These are phyloP conservation scores for Hucho hucho DNA, from an alignment of 2,113 vertebrate species.

Conservation along the genomic window DNA sequence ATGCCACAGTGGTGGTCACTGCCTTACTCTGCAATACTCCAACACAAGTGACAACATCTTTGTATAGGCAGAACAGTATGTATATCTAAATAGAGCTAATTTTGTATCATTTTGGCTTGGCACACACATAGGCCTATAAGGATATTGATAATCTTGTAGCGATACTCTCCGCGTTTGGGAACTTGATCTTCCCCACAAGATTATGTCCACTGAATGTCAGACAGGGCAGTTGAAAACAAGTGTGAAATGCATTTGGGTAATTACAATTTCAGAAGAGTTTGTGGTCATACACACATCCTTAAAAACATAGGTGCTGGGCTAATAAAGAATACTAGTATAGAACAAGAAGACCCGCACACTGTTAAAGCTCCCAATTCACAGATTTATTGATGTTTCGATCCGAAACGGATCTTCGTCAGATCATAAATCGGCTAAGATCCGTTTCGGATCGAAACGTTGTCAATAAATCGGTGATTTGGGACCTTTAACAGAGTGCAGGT, in stretches of 20 bases:
- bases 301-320: no score
- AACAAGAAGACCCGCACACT: no score
- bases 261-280: not conserved
- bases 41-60: slow-evolving; percentile 78
- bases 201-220: slow-evolving; percentile 78
- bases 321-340: no score
- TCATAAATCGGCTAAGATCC: no score
- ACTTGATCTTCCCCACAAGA: slow-evolving; percentile 78
- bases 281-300: no score
- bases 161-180: slow-evolving; percentile 85
- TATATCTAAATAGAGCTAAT: not conserved
- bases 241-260: slow-evolving; percentile 74
- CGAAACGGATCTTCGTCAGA: no score
- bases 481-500: no score
- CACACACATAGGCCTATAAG: slow-evolving; percentile 68
- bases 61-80: slow-evolving; percentile 85
- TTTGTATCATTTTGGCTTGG: no score
- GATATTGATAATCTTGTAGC: slow-evolving; percentile 55
- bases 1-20: slow-evolving; percentile 66
- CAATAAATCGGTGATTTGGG: no score
- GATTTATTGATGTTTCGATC: no score
- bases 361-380: no score
- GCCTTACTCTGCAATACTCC: slow-evolving; percentile 71
- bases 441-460: no score
- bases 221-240: slow-evolving; percentile 76